Conservation (phyloP, 2,797 vertebrate species). For the Pipistrellus pipistrellus region DNA sequence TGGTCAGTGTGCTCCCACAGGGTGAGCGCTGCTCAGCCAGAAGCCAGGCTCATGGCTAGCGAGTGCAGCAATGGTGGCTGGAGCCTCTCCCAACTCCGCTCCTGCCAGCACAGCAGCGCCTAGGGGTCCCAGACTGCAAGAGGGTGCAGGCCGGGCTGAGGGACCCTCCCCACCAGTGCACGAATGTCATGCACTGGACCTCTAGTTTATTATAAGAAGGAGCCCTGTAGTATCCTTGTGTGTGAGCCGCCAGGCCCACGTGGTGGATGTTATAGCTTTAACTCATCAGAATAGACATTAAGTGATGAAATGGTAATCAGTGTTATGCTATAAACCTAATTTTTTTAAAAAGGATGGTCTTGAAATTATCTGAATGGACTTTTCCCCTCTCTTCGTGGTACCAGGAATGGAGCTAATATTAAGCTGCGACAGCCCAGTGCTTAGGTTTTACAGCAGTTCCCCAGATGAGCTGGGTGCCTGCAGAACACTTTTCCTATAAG, state of each 20-base stretch:
- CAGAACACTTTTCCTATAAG: slow-evolving; percentile 61
- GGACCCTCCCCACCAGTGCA: no score
- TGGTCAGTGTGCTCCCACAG: no score
- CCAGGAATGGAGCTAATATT: slow-evolving; percentile 45
- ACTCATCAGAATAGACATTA: background rate
- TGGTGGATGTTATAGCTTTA: fast-evolving
- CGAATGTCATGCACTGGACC: no score
- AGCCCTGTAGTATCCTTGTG: background rate
- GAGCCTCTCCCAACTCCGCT: no score
- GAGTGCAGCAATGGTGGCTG: no score
- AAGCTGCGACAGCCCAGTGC: background rate
- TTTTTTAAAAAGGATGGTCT: background rate
- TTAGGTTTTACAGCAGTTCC: slow-evolving; percentile 70
- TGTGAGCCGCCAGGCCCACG: background rate
- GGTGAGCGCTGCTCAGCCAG: no score
- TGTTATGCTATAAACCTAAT: slow-evolving; percentile 22
- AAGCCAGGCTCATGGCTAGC: no score
- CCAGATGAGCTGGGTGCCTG: slow-evolving; percentile 56
- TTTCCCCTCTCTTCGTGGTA: background rate
- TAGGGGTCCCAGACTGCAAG: no score
- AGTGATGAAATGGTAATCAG: background rate
- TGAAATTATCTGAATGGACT: slow-evolving; percentile 43
- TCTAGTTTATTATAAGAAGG: slow-evolving; percentile 24
- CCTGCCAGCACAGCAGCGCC: no score
- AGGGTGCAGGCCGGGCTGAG: no score